Percentiles rank a stretch among this genome's conserved stretches.
These are phyloP conservation scores for Cliona cf. orientalis DNA, from an alignment of 37 sponge, comb jelly and placozoan genomes.

Conservation along the genomic window DNA sequence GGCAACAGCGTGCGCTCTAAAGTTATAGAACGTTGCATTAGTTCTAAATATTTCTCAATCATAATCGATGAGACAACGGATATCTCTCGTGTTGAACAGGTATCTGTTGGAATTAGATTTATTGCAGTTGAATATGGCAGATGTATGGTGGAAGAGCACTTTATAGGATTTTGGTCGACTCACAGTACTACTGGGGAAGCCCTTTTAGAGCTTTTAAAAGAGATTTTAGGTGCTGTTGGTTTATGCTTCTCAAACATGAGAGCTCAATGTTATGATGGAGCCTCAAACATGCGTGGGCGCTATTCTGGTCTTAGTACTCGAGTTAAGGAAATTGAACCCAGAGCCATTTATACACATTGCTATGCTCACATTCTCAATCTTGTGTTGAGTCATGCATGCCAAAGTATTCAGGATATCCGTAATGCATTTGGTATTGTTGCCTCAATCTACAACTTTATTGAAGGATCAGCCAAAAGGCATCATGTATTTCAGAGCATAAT, in stretches of 20 bases:
- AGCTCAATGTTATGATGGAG: slow-evolving; percentile 1
- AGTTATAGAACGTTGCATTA: not conserved
- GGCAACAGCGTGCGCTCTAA: not conserved
- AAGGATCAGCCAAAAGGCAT: not conserved
- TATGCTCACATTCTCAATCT: too few relatives aligned
- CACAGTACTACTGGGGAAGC: not conserved
- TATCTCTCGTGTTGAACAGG: not conserved
- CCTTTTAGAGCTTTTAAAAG: not conserved
- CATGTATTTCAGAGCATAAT: not conserved
- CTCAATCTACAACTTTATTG: not conserved
- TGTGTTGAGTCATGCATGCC: not conserved
- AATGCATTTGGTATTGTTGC: not conserved
- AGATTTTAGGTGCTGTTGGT: not conserved
- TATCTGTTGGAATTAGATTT: not conserved
- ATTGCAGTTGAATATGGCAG: not conserved
- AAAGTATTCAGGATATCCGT: not conserved
- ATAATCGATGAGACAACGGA: too few relatives aligned
- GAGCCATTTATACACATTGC: too few relatives aligned
- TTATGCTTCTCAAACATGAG: not conserved
- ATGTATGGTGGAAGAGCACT: not conserved
- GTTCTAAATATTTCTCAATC: not conserved
- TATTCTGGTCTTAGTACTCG: not conserved
- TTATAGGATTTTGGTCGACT: not conserved
- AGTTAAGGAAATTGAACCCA: not conserved
- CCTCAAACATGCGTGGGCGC: not conserved